Conservation (phyloP, 2,888 invertebrate species). For the Mythimna loreyi region DNA sequence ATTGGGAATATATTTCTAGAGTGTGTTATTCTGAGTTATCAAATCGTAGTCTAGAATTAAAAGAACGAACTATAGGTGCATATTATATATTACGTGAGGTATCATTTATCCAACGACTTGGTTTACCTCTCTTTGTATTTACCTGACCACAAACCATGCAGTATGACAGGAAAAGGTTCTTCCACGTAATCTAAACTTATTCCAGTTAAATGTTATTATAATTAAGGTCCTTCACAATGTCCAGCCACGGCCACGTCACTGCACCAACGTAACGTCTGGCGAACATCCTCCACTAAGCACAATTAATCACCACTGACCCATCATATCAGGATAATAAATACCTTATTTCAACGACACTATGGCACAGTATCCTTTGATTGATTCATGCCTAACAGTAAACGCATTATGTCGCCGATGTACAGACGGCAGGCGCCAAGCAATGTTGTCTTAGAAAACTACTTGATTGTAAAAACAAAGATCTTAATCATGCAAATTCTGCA, state of each 20-base stretch:
- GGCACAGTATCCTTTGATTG: constrained; percentile 47
- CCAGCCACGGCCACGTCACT: constrained; percentile 82
- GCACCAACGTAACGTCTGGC: constrained; percentile 77
- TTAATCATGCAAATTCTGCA: constrained; percentile 37
- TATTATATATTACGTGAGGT: too few relatives aligned
- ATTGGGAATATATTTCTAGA: too few relatives aligned
- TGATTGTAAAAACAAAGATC: constrained; percentile 56
- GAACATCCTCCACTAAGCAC: constrained; percentile 77
- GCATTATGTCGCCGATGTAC: constrained; percentile 46
- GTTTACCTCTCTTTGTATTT: too few relatives aligned
- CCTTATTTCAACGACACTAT: constrained; percentile 59
- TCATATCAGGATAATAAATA: constrained; percentile 54
- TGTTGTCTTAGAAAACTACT: constrained; percentile 43
- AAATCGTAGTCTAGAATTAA: too few relatives aligned
- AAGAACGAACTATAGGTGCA: too few relatives aligned
- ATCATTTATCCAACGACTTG: too few relatives aligned
- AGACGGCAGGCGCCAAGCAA: constrained; percentile 59
- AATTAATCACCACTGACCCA: constrained; percentile 72
- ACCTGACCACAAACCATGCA: constrained; percentile 9
- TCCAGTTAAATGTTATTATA: constrained; percentile 58
- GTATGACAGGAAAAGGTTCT: constrained; percentile 52
- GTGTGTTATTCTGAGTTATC: too few relatives aligned
- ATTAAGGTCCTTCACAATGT: constrained; percentile 73
- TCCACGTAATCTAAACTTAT: constrained; percentile 52
- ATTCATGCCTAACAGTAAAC: constrained; percentile 46